Percentiles rank a stretch among this genome's conserved stretches.
Conservation (phyloP, 2,113 vertebrate species). For the Embiotoca jacksoni region DNA sequence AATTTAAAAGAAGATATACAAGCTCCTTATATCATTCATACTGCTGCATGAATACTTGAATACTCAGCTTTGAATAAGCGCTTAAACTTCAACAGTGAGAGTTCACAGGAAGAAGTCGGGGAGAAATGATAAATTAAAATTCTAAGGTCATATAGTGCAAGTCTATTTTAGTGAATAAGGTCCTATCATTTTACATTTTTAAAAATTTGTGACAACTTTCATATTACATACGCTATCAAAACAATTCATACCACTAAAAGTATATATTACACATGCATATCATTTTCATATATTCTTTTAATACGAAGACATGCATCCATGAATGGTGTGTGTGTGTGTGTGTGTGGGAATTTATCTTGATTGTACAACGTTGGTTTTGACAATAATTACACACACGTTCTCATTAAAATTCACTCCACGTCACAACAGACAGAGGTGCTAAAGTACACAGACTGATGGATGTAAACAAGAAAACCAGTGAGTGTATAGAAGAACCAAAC, state of each 20-base stretch:
- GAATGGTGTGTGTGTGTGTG: not conserved
- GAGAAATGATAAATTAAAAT: no score
- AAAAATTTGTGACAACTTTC: no score
- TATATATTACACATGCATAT: not conserved
- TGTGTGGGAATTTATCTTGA: not conserved
- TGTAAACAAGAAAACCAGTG: constrained; percentile 1
- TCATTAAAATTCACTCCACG: constrained; percentile 32
- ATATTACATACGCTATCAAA: no score
- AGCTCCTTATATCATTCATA: no score
- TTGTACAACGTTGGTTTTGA: not conserved
- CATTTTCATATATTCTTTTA: not conserved
- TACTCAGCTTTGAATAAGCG: no score
- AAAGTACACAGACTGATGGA: constrained; percentile 6
- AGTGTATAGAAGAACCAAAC: not conserved
- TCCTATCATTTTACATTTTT: no score
- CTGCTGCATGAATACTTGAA: no score
- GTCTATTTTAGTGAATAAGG: no score
- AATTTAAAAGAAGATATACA: no score
- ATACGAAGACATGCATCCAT: not conserved
- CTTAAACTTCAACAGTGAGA: no score
- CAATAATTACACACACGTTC: not conserved
- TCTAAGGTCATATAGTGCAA: no score
- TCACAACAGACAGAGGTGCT: constrained; percentile 5
- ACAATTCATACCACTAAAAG: constrained; percentile 8
- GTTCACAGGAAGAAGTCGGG: no score